Evolutionary conservation across 2,888 invertebrate species (phyloP).

Genomic region (Agrochola lota): DNA sequence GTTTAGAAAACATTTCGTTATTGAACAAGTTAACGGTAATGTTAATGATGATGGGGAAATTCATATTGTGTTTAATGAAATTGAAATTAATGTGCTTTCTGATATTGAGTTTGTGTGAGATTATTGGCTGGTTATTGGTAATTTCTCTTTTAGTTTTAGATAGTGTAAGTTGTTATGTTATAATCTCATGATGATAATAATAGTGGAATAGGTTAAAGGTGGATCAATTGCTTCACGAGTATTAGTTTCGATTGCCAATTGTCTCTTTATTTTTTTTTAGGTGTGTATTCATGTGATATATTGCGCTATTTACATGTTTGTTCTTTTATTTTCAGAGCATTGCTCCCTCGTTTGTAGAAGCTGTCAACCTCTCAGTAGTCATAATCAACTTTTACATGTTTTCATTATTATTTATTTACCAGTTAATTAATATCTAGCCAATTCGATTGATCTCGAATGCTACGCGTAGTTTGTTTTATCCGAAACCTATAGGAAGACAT

Average conservation of each 20-base stretch:
- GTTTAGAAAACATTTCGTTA: conserved; percentile 41
- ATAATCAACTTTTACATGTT: neutral
- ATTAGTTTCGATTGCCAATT: neutral
- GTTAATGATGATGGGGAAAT: conserved; percentile 12
- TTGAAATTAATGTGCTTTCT: conserved; percentile 3
- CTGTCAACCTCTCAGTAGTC: neutral
- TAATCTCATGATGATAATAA: neutral
- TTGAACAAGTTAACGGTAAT: conserved; percentile 13
- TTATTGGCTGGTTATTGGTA: neutral
- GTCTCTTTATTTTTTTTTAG: too few species aligned
- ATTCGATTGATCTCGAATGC: neutral
- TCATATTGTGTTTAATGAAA: conserved; percentile 31
- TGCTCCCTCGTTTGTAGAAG: neutral
- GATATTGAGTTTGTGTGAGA: neutral
- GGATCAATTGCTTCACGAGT: neutral
- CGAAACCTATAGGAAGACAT: neutral
- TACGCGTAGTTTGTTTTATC: neutral
- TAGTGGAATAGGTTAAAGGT: neutral
- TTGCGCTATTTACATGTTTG: neutral
- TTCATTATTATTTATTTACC: neutral
- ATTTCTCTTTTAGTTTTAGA: conserved; percentile 25
- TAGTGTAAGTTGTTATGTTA: neutral
- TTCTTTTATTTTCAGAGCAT: neutral
- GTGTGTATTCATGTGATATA: neutral
- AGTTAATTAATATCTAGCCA: neutral